Evolutionary conservation across 2,888 invertebrate genomes (phyloP), one percentile per base, ranked within the genome.

Genomic region (Myopa tessellatipennis): DNA sequence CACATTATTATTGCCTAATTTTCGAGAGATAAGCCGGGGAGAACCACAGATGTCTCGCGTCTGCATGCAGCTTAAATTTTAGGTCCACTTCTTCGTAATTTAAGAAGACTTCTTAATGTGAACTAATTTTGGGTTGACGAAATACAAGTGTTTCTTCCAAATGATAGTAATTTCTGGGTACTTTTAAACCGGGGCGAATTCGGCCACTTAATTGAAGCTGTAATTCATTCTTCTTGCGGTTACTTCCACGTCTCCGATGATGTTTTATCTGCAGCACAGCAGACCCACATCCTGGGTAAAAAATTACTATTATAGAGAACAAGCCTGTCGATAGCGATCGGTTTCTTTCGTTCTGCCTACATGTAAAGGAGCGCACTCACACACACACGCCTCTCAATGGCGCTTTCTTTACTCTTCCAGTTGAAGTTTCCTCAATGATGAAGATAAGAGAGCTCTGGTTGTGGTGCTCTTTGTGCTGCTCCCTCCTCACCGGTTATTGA

Each of bases 291-390:
- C 26, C 26, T 26, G 26, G 26, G 26, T 26, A 26, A 26, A 26
- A 26, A 26, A 26, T 26, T 26, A 26, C 26, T 26, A 1, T 26
- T 26, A 26, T 10, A 45, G 45, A 45, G 45, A 45, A 45, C 7
- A 6, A 45, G 1, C 45, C 10, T 45, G n/a, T 45, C 7, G 45
- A 45, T 45, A 58, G 58, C 58, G 58, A n/a, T n/a, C 18, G 58
- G 58, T 45, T 10, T 45, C 58, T 10, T 10, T 6, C 2, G 1
- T 61, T 18, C 18, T 45, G 50, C 69, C 50, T 50, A 69, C 50
- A 40, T 45, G 38, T n/a, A 68, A 68, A 18, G 67, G n/a, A 67
- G 16, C 68, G 45, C 68, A n/a, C n/a, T 40, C 18, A 45, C 68
- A 68, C 68, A 67, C 65, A 67, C 12, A 68, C 18, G 6, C 67